phyloP scores from a whole-genome alignment of 2,888 invertebrate genomes.

The Ptychoptera albimana region DNA sequence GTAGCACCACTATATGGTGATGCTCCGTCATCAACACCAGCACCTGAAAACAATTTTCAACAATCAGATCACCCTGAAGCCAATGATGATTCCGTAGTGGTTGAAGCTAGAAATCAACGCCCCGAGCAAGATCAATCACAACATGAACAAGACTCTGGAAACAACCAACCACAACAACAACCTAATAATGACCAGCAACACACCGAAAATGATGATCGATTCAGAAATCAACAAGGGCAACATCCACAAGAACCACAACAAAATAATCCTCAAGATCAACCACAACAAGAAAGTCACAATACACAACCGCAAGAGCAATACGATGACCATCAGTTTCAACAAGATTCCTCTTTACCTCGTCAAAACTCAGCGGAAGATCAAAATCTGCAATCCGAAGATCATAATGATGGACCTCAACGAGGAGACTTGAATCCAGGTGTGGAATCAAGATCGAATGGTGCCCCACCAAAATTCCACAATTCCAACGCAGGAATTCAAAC shows the following conservation, averaged over 20 bases:
- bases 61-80: slow-evolving; percentile 5
- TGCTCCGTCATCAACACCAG: slow-evolving; percentile 8
- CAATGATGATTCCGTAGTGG: slow-evolving; percentile 11
- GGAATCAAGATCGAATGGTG: slow-evolving; percentile 13
- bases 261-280: slow-evolving; percentile 9
- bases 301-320: slow-evolving; percentile 18
- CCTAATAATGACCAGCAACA: slow-evolving; percentile 15
- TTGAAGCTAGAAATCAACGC: slow-evolving; percentile 12
- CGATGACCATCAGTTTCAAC: slow-evolving; percentile 12
- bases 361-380: not conserved
- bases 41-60: slow-evolving; percentile 7
- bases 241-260: slow-evolving; percentile 22
- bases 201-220: slow-evolving; percentile 12
- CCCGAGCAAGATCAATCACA: slow-evolving; percentile 8
- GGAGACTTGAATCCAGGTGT: slow-evolving; percentile 14
- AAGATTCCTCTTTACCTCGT: not conserved
- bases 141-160: slow-evolving; percentile 8
- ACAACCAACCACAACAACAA: slow-evolving; percentile 18
- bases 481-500: not conserved
- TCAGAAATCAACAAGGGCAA: slow-evolving; percentile 14
- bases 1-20: not conserved
- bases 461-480: slow-evolving; percentile 5
- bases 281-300: not conserved
- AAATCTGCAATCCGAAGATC: slow-evolving; percentile 8
- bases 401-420: slow-evolving; percentile 7